phyloP scores from a whole-genome alignment of 2,113 vertebrate species.

The Dicaeum eximium region DNA sequence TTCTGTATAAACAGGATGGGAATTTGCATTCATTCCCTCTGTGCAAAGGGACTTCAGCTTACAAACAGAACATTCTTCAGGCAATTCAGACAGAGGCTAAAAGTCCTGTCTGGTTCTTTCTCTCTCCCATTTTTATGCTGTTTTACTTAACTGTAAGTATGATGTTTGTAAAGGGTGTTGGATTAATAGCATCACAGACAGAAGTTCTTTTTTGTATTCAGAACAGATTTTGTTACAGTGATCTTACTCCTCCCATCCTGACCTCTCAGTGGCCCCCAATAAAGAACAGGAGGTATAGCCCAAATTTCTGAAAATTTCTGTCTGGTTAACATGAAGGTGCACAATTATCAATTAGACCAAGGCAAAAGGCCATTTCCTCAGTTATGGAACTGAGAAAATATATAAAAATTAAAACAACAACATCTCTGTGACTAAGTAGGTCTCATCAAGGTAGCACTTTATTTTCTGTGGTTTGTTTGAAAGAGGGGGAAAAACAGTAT shows the following conservation, averaged over 20 bases:
- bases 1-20: conserved; percentile 13
- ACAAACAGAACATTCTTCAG: neutral
- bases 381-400: neutral
- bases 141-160: neutral
- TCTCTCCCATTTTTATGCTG: neutral
- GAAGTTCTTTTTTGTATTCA: neutral
- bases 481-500: neutral
- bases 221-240: neutral
- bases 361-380: neutral
- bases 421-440: neutral
- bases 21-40: neutral
- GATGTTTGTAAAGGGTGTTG: neutral
- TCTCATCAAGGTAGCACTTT: neutral
- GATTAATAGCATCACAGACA: neutral
- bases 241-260: neutral
- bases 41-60: neutral
- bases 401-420: neutral
- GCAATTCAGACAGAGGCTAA: neutral
- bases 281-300: neutral
- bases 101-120: neutral
- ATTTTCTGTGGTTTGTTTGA: neutral
- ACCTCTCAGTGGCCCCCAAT: neutral
- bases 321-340: neutral
- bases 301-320: neutral
- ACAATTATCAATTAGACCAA: neutral